Percentiles rank a stretch among this genome's conserved stretches.
phyloP scores from a whole-genome alignment of 2,797 vertebrate species.

The Hypotaenidia philippensis region DNA sequence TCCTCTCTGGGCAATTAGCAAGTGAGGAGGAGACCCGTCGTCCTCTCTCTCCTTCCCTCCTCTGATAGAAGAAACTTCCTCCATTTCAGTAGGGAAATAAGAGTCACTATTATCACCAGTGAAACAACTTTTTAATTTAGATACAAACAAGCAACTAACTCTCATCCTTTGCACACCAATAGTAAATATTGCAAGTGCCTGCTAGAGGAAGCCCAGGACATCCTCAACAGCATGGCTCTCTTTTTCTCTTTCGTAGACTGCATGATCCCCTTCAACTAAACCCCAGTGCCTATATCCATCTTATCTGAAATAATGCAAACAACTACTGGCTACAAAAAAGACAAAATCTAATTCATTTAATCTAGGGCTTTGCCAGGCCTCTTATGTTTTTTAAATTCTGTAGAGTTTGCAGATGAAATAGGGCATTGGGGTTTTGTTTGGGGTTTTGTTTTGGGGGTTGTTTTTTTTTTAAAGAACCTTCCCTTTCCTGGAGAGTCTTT shows the following conservation, averaged over 20 bases:
- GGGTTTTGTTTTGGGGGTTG: too few relatives aligned
- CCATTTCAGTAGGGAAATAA: not conserved
- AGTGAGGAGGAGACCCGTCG: not conserved
- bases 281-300: not conserved
- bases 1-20: not conserved
- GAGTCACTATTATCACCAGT: not conserved
- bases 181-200: not conserved
- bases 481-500: not conserved
- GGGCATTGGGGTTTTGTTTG: too few relatives aligned
- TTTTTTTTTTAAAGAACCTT: not conserved
- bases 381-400: not conserved
- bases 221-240: not conserved
- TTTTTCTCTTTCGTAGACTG: not conserved
- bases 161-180: not conserved
- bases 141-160: not conserved
- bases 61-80: not conserved
- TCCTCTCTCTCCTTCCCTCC: not conserved
- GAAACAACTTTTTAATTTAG: not conserved
- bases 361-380: not conserved
- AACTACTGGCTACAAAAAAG: not conserved
- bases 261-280: not conserved
- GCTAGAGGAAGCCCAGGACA: not conserved
- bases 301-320: not conserved
- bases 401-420: not conserved
- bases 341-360: not conserved